Evolutionary conservation across 2,888 invertebrate species (phyloP).

Genomic region (Cosmorhoe ocellata): DNA sequence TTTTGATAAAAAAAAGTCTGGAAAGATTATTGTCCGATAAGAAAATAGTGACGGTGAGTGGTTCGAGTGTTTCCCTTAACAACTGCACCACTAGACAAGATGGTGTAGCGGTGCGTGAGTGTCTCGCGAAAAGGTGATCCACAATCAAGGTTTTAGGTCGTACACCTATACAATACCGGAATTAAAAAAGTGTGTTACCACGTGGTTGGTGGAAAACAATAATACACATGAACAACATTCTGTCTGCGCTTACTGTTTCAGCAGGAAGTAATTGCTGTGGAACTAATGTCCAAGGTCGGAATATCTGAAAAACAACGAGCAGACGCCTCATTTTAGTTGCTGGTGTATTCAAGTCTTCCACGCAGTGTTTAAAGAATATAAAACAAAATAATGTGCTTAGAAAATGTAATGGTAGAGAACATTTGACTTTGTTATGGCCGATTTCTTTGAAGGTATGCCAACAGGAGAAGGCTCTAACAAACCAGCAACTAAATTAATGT

Average conservation of each 20-base stretch:
- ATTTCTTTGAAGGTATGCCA: conserved; percentile 4
- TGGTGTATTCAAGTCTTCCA: conserved; percentile 62
- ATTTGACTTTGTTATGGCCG: conserved; percentile 1
- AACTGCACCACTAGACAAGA: conserved; percentile 33
- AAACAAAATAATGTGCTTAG: conserved; percentile 15
- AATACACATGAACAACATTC: conserved; percentile 77
- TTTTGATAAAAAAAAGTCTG: conserved; percentile 54
- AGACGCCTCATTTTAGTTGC: conserved; percentile 73
- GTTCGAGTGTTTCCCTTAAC: conserved; percentile 61
- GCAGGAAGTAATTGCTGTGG: conserved; percentile 72
- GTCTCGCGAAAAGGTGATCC: conserved; percentile 54
- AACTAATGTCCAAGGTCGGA: conserved; percentile 80
- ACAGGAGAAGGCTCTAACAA: conserved; percentile 38
- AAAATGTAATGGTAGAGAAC: conserved; percentile 1
- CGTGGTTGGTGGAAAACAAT: conserved; percentile 74
- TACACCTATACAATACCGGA: conserved; percentile 52
- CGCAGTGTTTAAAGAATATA: conserved; percentile 37
- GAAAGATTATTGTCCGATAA: conserved; percentile 46
- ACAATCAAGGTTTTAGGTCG: conserved; percentile 48
- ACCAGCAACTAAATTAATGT: conserved; percentile 64
- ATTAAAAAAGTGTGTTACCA: conserved; percentile 58
- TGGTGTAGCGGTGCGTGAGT: conserved; percentile 42
- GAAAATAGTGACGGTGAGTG: conserved; percentile 59
- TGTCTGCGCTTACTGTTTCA: conserved; percentile 80
- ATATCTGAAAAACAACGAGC: conserved; percentile 81